A percentile compares a stretch with the other conserved stretches of the same genome.
Conservation (phyloP, 1,140 invertebrate species). For the Drosophila mojavensis region DNA sequence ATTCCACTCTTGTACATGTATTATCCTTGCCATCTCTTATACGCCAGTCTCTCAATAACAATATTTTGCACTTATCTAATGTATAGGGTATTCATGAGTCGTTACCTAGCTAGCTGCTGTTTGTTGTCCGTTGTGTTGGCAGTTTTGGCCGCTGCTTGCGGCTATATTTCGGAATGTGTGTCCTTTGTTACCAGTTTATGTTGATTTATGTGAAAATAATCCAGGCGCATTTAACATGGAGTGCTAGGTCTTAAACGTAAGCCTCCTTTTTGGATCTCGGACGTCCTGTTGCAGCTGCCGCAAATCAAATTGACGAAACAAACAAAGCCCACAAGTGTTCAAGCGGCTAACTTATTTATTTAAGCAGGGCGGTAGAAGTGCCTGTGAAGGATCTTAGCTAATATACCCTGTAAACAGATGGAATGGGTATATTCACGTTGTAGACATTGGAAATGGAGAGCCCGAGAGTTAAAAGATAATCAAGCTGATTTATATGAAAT, state of each 20-base stretch:
- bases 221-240: conserved; percentile 65
- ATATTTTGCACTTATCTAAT: neutral
- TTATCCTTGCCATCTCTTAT: too few relatives aligned
- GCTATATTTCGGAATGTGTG: conserved; percentile 36
- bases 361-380: conserved; percentile 5
- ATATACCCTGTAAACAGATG: neutral
- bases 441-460: neutral
- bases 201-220: conserved; percentile 81
- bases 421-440: neutral
- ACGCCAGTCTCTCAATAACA: neutral
- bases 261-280: conserved; percentile 11
- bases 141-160: conserved; percentile 24
- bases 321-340: conserved; percentile 34
- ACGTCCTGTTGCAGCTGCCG: conserved; percentile 8
- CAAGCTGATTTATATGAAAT: neutral
- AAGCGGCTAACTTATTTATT: conserved; percentile 24
- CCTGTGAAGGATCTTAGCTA: neutral
- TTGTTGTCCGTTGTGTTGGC: conserved; percentile 13
- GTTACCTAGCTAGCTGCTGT: neutral
- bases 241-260: conserved; percentile 40
- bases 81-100: conserved; percentile 2
- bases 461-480: neutral
- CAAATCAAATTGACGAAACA: conserved; percentile 42
- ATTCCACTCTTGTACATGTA: too few relatives aligned
- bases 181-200: conserved; percentile 74